phyloP scores from a whole-genome alignment of 2,797 vertebrate species.

The Chaetophractus vellerosus region DNA sequence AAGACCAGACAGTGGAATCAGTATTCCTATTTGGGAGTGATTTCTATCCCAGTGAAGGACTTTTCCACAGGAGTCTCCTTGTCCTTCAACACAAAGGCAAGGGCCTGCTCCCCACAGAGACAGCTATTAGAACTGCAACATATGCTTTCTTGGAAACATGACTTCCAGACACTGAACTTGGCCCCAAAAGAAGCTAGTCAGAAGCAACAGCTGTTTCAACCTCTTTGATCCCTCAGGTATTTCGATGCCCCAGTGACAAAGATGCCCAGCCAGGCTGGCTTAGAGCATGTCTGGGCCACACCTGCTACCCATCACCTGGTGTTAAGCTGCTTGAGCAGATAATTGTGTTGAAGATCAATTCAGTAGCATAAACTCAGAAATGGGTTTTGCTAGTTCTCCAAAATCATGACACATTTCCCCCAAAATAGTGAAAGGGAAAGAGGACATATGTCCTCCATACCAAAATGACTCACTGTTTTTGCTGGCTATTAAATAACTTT shows the following conservation, averaged over 20 bases:
- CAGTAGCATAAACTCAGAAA: neutral
- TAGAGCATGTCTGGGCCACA: neutral
- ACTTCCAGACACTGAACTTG: neutral
- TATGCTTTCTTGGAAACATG: neutral
- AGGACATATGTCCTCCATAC: neutral
- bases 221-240: neutral
- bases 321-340: neutral
- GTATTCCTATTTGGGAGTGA: neutral
- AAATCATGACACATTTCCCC: neutral
- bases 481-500: neutral
- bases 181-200: neutral
- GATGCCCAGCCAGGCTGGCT: neutral
- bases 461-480: neutral
- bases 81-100: neutral
- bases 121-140: neutral
- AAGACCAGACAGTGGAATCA: neutral
- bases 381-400: neutral
- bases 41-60: rapidly evolving
- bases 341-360: neutral
- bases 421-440: neutral
- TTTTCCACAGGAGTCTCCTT: neutral
- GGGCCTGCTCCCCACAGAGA: neutral
- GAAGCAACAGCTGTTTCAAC: neutral
- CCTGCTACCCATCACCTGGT: neutral
- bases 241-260: neutral